Conservation (phyloP, 1,140 invertebrate species). For the Latrodectus geometricus region DNA sequence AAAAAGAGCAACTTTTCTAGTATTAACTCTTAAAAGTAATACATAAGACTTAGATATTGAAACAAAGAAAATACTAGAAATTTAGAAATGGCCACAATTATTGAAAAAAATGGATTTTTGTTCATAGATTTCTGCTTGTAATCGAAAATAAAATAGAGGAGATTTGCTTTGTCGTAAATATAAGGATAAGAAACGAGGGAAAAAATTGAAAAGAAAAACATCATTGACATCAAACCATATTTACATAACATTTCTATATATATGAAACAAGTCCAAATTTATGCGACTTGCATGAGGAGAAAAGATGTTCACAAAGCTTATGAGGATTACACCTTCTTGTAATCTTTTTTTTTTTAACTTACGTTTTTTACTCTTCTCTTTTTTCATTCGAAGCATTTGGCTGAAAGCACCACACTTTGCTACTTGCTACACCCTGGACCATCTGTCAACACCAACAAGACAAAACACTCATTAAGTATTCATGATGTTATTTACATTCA, state of each 20-base stretch:
- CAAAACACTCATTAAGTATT: slow-evolving; percentile 9
- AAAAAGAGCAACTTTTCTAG: too few species aligned
- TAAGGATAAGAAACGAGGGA: not conserved
- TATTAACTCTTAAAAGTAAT: too few species aligned
- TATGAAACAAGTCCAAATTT: not conserved
- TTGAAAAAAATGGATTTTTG: too few species aligned
- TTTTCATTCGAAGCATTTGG: not conserved
- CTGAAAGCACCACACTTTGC: not conserved
- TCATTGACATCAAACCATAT: not conserved
- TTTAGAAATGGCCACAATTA: too few species aligned
- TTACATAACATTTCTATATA: not conserved
- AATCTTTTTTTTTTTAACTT: not conserved
- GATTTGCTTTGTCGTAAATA: too few species aligned
- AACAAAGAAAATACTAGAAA: too few species aligned
- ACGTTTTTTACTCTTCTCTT: not conserved
- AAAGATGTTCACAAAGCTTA: not conserved
- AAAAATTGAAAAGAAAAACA: not conserved
- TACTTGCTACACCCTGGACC: not conserved
- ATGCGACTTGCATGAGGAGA: not conserved
- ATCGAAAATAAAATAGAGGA: too few species aligned
- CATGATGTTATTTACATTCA: slow-evolving; percentile 17
- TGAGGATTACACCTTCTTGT: not conserved
- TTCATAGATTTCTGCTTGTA: too few species aligned
- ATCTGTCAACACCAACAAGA: slow-evolving; percentile 11
- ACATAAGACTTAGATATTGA: too few species aligned